These are phyloP conservation scores for Tachuris rubrigastra DNA, from an alignment of 2,113 vertebrate genomes.

Conservation along the genomic window DNA sequence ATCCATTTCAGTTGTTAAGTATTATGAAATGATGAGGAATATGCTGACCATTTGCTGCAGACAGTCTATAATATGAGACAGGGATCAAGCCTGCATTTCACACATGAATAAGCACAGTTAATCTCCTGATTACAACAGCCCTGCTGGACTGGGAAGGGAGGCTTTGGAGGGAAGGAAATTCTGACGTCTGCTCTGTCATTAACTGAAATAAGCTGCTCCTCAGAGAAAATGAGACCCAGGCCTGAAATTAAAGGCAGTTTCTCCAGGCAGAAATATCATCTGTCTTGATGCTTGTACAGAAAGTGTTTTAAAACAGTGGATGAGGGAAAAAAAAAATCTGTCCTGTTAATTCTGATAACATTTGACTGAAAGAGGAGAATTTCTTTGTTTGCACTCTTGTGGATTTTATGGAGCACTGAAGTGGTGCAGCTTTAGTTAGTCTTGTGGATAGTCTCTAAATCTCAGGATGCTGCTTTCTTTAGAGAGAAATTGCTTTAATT, in stretches of 20 bases:
- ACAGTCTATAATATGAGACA: conserved; percentile 54
- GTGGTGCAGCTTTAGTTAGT: background rate
- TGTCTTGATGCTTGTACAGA: background rate
- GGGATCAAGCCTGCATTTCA: conserved; percentile 84
- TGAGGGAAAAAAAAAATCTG: background rate
- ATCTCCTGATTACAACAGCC: conserved; percentile 73
- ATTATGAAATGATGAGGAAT: conserved; percentile 60
- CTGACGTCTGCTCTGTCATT: conserved; percentile 52
- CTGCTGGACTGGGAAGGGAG: conserved; percentile 62
- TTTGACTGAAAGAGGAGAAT: background rate
- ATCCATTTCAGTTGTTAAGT: conserved; percentile 64
- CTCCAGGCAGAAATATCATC: background rate
- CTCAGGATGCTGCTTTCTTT: background rate
- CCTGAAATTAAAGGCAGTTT: conserved; percentile 6
- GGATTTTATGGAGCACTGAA: background rate
- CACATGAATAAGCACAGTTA: conserved; percentile 76
- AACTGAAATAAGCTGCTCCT: conserved; percentile 28
- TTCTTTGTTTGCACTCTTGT: background rate
- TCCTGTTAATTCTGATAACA: background rate
- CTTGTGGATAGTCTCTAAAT: background rate
- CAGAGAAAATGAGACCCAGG: background rate
- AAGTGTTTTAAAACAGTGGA: background rate
- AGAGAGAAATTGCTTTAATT: conserved; percentile 10
- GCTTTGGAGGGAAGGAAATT: background rate
- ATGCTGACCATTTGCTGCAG: conserved; percentile 66